These are phyloP conservation scores for Hyppa rectilinea DNA, from an alignment of 2,888 invertebrate species.

Conservation along the genomic window DNA sequence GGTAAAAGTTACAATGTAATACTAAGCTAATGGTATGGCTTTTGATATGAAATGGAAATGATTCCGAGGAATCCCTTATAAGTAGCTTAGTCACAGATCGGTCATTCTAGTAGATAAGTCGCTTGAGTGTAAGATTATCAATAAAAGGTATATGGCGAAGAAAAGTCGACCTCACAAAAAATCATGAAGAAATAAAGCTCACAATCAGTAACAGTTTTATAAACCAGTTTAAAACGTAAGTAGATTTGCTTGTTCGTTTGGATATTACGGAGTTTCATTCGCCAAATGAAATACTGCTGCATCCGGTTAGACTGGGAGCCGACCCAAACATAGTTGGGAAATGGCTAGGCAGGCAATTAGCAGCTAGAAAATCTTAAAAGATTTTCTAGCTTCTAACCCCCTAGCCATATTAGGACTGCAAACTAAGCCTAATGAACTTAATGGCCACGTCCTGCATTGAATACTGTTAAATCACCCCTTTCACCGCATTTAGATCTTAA, in stretches of 20 bases:
- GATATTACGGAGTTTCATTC: neutral
- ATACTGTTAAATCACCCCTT: neutral
- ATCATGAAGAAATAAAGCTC: conserved; percentile 4
- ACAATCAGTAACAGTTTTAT: neutral
- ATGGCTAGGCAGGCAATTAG: no score
- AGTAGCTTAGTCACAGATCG: neutral
- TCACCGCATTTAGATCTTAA: neutral
- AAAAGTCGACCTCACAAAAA: neutral
- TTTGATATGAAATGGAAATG: neutral
- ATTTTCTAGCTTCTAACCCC: no score
- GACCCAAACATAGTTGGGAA: no score
- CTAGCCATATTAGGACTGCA: neutral
- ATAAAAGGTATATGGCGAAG: neutral
- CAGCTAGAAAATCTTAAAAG: no score
- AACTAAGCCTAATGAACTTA: neutral
- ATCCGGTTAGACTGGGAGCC: no score
- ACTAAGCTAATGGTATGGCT: neutral
- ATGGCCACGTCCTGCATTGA: neutral
- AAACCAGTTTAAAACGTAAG: neutral
- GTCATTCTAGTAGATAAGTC: conserved; percentile 1
- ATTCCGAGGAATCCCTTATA: neutral
- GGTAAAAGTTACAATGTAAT: neutral
- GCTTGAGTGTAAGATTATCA: neutral
- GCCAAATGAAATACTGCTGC: no score
- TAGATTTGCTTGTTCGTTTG: neutral